Conservation (phyloP, 2,888 invertebrate species). For the Rhamphomyia laevipes region DNA sequence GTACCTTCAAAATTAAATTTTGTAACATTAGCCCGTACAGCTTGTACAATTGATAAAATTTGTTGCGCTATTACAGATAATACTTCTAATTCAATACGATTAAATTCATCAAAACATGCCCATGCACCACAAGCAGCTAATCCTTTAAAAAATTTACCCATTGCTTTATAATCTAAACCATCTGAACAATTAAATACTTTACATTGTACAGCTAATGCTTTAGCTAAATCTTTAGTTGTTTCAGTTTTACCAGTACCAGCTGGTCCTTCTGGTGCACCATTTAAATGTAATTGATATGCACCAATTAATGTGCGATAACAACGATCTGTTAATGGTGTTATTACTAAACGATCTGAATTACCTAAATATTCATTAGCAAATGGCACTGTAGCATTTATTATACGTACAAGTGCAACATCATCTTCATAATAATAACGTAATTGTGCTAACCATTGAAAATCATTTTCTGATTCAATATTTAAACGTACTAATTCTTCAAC, state of each 20-base stretch:
- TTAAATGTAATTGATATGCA: slow-evolving; percentile 57
- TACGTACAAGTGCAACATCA: slow-evolving; percentile 43
- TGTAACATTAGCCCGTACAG: slow-evolving; percentile 44
- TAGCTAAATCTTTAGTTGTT: slow-evolving; percentile 84
- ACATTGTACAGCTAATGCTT: slow-evolving; percentile 80
- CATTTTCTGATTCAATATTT: slow-evolving; percentile 43
- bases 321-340: slow-evolving; percentile 47
- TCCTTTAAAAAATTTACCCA: slow-evolving; percentile 62
- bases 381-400: slow-evolving; percentile 53
- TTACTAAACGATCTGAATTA: slow-evolving; percentile 50
- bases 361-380: slow-evolving; percentile 67
- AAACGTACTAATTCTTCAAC: slow-evolving; percentile 43
- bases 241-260: slow-evolving; percentile 86
- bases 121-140: slow-evolving; percentile 59
- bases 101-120: slow-evolving; percentile 68
- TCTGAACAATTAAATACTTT: slow-evolving; percentile 65
- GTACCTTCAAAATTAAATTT: slow-evolving; percentile 53
- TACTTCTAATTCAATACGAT: slow-evolving; percentile 58
- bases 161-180: slow-evolving; percentile 57
- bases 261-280: slow-evolving; percentile 60
- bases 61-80: slow-evolving; percentile 62
- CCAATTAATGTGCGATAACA: slow-evolving; percentile 61
- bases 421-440: slow-evolving; percentile 58
- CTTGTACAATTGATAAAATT: slow-evolving; percentile 53
- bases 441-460: slow-evolving; percentile 62